Base-by-base conservation (phyloP, 1,140 invertebrate species). In the Goniozus legneri region DNA sequence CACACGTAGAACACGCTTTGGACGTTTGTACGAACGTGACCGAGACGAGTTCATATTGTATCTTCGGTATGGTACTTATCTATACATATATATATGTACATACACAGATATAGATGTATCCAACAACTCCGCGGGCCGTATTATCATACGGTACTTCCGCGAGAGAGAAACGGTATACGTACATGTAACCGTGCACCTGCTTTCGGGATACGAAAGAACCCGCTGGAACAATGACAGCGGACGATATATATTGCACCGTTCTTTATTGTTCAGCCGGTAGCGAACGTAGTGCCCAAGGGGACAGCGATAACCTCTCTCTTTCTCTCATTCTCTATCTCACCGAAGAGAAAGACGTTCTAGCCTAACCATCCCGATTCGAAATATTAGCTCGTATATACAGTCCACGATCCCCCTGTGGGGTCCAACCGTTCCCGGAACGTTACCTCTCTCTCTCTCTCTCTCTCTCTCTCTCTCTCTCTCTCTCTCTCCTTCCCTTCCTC, bases 1-100 rank as follows among this genome's bases (percentile, higher is more conserved):
- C n/a, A n/a, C n/a, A n/a, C n/a, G n/a, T n/a, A n/a, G n/a, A n/a
- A n/a, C n/a, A n/a, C n/a, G n/a, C n/a, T n/a, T n/a, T n/a, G n/a
- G n/a, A n/a, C n/a, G n/a, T n/a, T 63, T 58, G 60, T 58, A 62
- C 54, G 65, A 74, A 75, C 73, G 73, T 75, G 70, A 75, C 71
- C 68, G 66, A 70, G 64, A 54, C 65, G 64, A 67, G 66, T 68
- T 67, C 61, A 69, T 71, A 74, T 74, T 74, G 71, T 73, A 73
- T n/a, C n/a, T n/a, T n/a, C n/a, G n/a, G n/a, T n/a, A 27, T 27
- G 24, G 6, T 7, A 7, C 6, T 27, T 27, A 12, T 27, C 6
- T 12, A 27, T 27, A 12, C 24, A 27, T 27, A 27, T 27, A 6
- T 27, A 27, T 12, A 27, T 27, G 12, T 27, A 27, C 24, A 27